These are phyloP conservation scores for Umimayanthus chanpuru DNA, from an alignment of 92 coral and sea anemone species.

Conservation along the genomic window DNA sequence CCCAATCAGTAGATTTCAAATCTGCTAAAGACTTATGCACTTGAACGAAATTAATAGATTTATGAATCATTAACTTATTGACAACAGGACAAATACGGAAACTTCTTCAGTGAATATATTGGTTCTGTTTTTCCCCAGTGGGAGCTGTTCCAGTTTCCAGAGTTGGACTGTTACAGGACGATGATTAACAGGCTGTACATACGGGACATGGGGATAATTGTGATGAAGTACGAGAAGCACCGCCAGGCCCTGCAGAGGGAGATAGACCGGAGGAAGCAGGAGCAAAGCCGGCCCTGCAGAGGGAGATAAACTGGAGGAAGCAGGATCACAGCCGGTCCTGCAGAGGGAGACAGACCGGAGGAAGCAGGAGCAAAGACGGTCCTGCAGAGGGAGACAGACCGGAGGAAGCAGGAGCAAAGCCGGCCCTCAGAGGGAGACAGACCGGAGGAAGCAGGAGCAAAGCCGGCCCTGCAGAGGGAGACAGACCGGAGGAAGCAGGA, in stretches of 20 bases:
- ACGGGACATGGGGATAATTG: constrained; percentile 90
- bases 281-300: constrained; percentile 84
- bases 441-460: too few relatives aligned
- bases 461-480: too few relatives aligned
- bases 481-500: constrained; percentile 40
- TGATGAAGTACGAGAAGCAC: constrained; percentile 86
- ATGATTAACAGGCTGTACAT: constrained; percentile 90
- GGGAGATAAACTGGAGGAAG: constrained; percentile 46
- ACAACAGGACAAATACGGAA: too few relatives aligned
- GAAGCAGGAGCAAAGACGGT: too few relatives aligned
- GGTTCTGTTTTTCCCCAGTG: constrained; percentile 62
- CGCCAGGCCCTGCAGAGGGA: constrained; percentile 90
- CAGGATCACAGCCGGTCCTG: constrained; percentile 83
- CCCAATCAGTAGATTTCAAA: too few relatives aligned
- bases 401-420: constrained; percentile 54
- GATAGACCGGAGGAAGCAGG: constrained; percentile 70
- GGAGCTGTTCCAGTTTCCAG: constrained; percentile 94
- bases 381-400: constrained; percentile 40
- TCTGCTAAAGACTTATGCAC: too few relatives aligned
- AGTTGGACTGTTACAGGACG: constrained; percentile 94
- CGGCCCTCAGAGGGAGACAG: too few relatives aligned
- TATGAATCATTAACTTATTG: not conserved
- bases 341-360: constrained; percentile 62
- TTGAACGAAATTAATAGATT: too few relatives aligned
- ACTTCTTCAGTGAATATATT: not conserved